phyloP scores from a whole-genome alignment of 1,140 invertebrate genomes.

The Scaptomyza montana region DNA sequence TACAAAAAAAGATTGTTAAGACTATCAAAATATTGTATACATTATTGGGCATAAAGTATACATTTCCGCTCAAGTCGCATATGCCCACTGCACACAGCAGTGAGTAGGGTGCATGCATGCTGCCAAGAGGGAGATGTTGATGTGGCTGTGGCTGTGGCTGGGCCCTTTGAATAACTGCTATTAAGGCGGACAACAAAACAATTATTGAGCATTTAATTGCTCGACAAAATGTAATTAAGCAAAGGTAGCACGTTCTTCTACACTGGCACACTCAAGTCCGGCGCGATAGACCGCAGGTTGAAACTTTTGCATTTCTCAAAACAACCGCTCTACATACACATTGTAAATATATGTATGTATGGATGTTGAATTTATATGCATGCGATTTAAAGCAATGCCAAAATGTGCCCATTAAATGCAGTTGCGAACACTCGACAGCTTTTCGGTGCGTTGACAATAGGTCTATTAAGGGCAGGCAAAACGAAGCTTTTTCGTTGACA shows the following conservation, averaged over 20 bases:
- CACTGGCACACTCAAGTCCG: slow-evolving; percentile 11
- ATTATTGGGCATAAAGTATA: too few species aligned
- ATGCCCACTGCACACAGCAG: too few species aligned
- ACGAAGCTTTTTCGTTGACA: slow-evolving; percentile 42
- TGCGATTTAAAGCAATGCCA: slow-evolving; percentile 35
- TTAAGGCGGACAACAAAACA: slow-evolving; percentile 78
- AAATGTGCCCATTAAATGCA: slow-evolving; percentile 48
- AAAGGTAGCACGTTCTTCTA: slow-evolving; percentile 67
- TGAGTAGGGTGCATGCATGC: not conserved
- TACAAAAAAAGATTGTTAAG: not conserved
- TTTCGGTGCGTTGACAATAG: slow-evolving; percentile 31
- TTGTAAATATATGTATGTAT: not conserved
- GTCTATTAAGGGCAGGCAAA: slow-evolving; percentile 43
- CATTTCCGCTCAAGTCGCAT: not conserved
- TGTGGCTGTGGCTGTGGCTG: slow-evolving; percentile 20
- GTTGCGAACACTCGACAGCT: slow-evolving; percentile 29
- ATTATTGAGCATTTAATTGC: slow-evolving; percentile 82
- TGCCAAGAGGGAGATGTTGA: not conserved
- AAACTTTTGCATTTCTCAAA: slow-evolving; percentile 44
- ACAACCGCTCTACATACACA: slow-evolving; percentile 8
- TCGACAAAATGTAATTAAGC: slow-evolving; percentile 81
- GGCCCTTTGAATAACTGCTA: slow-evolving; percentile 74
- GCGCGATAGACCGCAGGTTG: slow-evolving; percentile 62
- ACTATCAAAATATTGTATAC: too few species aligned
- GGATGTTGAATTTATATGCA: not conserved